Conservation (phyloP, 1,140 invertebrate species). For the Drosophila tristis region DNA sequence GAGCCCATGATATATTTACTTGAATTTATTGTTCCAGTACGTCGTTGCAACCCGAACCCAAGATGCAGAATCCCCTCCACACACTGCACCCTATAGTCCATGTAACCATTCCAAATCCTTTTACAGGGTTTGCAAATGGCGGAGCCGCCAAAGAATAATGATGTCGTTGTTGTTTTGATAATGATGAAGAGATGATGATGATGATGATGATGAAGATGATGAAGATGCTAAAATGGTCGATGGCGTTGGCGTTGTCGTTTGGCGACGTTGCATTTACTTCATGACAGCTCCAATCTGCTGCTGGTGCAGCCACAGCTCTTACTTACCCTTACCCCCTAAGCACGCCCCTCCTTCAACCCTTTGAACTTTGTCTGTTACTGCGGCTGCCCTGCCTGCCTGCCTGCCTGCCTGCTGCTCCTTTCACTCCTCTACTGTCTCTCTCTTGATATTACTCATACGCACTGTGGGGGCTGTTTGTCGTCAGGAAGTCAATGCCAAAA, state of each 20-base stretch:
- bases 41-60: too few relatives aligned
- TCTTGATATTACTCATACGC: constrained; percentile 76
- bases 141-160: constrained; percentile 7
- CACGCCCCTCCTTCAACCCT: background rate
- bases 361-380: constrained; percentile 38
- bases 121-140: constrained; percentile 28
- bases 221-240: constrained; percentile 41
- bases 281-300: constrained; percentile 57
- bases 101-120: background rate
- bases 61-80: too few relatives aligned
- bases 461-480: constrained; percentile 50
- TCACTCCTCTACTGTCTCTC: constrained; percentile 28
- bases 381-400: background rate
- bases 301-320: background rate
- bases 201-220: constrained; percentile 28
- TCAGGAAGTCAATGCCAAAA: constrained; percentile 51
- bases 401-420: too few relatives aligned
- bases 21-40: too few relatives aligned
- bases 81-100: too few relatives aligned
- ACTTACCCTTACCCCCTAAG: background rate
- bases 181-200: constrained; percentile 16
- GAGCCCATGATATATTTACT: too few relatives aligned
- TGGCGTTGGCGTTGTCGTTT: constrained; percentile 55
- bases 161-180: too few relatives aligned
- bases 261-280: constrained; percentile 52